Percentiles rank a stretch among this genome's conserved stretches.
These are phyloP conservation scores for Poeciliopsis presidionis DNA, from an alignment of 2,797 vertebrate genomes.

Conservation along the genomic window DNA sequence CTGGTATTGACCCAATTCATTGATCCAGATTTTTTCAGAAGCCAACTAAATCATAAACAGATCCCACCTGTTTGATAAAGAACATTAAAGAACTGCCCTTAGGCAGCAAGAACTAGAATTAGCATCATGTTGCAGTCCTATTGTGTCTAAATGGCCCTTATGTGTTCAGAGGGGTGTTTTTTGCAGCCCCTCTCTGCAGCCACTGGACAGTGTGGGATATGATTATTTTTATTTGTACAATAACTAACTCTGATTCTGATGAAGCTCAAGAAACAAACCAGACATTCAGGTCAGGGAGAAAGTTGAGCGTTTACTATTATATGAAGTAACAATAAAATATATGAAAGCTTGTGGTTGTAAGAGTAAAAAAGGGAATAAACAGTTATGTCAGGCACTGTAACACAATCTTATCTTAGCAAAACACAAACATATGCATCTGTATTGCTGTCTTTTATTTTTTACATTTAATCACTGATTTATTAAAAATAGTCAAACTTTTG, in stretches of 20 bases:
- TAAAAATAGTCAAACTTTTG: conserved; percentile 1
- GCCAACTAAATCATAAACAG: neutral
- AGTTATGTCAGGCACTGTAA: neutral
- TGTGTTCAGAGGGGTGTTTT: too few relatives aligned
- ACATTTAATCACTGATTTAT: neutral
- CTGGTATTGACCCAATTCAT: neutral
- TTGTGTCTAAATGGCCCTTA: too few relatives aligned
- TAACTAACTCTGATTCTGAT: too few relatives aligned
- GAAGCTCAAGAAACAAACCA: neutral
- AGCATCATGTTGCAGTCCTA: neutral
- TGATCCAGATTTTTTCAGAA: neutral
- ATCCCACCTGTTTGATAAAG: neutral
- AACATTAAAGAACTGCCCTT: neutral
- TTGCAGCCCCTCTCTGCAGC: too few relatives aligned
- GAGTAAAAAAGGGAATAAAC: neutral
- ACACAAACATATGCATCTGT: conserved; percentile 24
- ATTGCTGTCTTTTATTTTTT: neutral
- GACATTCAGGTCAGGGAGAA: neutral
- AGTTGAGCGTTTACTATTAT: neutral
- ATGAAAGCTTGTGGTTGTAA: neutral
- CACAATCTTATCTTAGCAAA: conserved; percentile 40
- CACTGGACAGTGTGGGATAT: too few relatives aligned
- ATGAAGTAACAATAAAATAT: neutral
- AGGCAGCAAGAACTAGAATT: neutral
- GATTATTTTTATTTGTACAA: too few relatives aligned